Evolutionary conservation across 2,888 invertebrate species (phyloP), one percentile per base, ranked within the genome.

Genomic region (Lepidochrysops patricia): DNA sequence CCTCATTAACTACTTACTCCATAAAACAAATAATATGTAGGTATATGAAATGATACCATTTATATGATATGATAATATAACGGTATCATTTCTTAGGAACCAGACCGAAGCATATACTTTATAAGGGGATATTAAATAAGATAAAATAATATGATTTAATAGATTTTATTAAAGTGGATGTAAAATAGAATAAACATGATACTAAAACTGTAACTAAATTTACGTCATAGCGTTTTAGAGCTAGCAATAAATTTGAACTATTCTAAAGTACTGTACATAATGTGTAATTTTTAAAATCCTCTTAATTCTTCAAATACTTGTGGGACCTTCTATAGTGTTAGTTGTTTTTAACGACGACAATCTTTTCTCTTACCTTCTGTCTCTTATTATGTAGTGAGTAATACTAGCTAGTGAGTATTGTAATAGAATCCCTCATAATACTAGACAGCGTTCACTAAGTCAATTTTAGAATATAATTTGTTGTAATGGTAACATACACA

Each of bases 271-370:
- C 57, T 57, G 57, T 57, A 57, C 35, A 57, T 57, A 57, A n/a
- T 57, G 35, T 35, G 19, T 19, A 19, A 56, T 29, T 73, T 75
- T 68, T 74, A 73, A 74, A 64, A 73, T 57, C 34, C 57, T 57
- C 57, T 27, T 57, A 57, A 57, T 19, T 57, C 57, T 57, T 57
- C 35, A n/a, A 23, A 35, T 57, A 57, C 57, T 25, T 35, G 57
- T 57, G 57, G 57, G 57, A 57, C 57, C 57, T 57, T 57, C 57
- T 2, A 26, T 57, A 57, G 57, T 23, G 25, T 35, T 35, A 57
- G 57, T 57, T 57, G 57, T 57, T 57, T 37, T 57, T 25, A 19
- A 57, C 13, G 52, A 25, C 12, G 23, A 13, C n/a, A 25, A 34
- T 34, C 13, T 23, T 19, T n/a, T 25, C 25, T 35, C 4, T 23